phyloP scores from a whole-genome alignment of 2,797 vertebrate genomes.

The Muraenolepis orangiensis region DNA sequence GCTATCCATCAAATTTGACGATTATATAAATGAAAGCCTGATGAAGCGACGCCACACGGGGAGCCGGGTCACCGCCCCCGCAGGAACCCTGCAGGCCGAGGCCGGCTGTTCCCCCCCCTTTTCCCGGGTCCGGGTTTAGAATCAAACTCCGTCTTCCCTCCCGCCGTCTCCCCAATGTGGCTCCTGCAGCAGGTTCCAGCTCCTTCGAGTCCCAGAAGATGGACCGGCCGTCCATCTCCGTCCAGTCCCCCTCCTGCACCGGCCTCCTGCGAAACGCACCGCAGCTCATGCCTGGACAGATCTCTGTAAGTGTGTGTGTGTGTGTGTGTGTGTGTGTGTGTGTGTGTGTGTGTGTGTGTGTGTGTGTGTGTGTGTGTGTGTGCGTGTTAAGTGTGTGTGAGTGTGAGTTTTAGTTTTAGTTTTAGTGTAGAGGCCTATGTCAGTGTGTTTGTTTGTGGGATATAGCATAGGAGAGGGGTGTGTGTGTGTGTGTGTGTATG shows the following conservation, averaged over 20 bases:
- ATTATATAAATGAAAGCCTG: neutral
- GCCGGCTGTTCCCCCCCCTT: neutral
- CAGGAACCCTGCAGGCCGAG: neutral
- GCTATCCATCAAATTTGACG: neutral
- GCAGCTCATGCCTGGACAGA: slow-evolving; percentile 90
- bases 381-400: slow-evolving; percentile 5
- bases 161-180: slow-evolving; percentile 2
- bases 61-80: neutral
- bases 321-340: neutral
- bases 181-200: slow-evolving; percentile 86
- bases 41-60: neutral
- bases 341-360: neutral
- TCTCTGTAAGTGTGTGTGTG: slow-evolving; percentile 81
- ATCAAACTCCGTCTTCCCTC: neutral
- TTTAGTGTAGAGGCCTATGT: slow-evolving; percentile 25
- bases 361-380: neutral
- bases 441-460: slow-evolving; percentile 6
- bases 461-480: neutral
- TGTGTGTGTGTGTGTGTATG: slow-evolving; percentile 12
- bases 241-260: slow-evolving; percentile 95
- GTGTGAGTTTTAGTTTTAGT: slow-evolving; percentile 2
- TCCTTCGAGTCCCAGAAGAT: slow-evolving; percentile 99
- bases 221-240: slow-evolving; percentile 96
- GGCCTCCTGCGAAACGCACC: slow-evolving; percentile 89
- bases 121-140: neutral